Evolutionary conservation across 2,113 vertebrate species (phyloP).

Genomic region (Pangasianodon gigas): DNA sequence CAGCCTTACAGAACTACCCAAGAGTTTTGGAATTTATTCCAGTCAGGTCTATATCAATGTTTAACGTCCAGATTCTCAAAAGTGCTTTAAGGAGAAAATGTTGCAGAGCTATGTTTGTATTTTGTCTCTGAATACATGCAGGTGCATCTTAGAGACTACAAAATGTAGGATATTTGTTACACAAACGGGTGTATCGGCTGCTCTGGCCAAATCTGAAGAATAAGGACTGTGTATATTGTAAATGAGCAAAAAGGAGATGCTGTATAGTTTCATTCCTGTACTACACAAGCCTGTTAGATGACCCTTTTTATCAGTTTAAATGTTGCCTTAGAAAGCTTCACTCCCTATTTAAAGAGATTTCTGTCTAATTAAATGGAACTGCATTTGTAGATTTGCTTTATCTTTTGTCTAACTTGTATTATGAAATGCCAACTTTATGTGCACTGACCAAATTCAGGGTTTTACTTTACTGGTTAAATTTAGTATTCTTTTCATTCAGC

Average conservation of each 20-base stretch:
- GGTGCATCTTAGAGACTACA: conserved; percentile 61
- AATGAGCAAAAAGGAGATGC: conserved; percentile 66
- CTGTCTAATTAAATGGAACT: conserved; percentile 69
- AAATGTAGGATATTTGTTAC: conserved; percentile 67
- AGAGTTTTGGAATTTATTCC: conserved; percentile 33
- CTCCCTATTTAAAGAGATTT: conserved; percentile 71
- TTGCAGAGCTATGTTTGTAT: conserved; percentile 69
- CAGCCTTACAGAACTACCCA: background rate
- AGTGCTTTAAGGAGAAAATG: conserved; percentile 46
- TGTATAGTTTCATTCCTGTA: conserved; percentile 76
- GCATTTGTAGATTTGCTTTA: conserved; percentile 66
- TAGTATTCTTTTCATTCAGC: conserved; percentile 51
- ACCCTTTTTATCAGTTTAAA: conserved; percentile 73
- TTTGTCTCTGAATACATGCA: conserved; percentile 64
- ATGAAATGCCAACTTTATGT: conserved; percentile 63
- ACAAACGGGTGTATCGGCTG: conserved; percentile 62
- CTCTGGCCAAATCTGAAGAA: conserved; percentile 58
- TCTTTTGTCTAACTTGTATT: conserved; percentile 66
- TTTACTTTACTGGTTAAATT: conserved; percentile 60
- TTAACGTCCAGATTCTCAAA: conserved; percentile 38
- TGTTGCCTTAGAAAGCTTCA: conserved; percentile 77
- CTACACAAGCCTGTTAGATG: conserved; percentile 67
- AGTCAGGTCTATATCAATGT: conserved; percentile 27
- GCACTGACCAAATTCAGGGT: conserved; percentile 70
- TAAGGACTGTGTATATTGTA: conserved; percentile 71